Base-by-base conservation (phyloP, 1,140 invertebrate species). In the Octopus sinensis region DNA sequence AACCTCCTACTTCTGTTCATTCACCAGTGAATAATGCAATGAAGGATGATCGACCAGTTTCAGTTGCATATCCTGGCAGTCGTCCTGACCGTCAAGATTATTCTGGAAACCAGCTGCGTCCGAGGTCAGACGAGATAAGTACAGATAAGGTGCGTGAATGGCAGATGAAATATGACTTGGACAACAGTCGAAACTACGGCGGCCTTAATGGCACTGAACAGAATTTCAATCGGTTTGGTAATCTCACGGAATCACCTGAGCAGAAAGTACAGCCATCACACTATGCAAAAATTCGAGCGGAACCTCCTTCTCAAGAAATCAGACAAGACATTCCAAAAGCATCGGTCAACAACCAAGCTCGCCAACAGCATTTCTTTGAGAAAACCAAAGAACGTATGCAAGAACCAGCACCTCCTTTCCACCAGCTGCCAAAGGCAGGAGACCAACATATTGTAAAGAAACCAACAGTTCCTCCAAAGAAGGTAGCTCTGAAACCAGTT, bases 341-440 rank as follows among this genome's bases (percentile, higher is more conserved):
- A 62, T 82, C 81, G 10, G 83, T 85, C 9, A 85, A 84, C 62
- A 88, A 86, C 80, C 85, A 88, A 53, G 78, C 85, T 23, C 81
- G 84, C 53, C 88, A 88, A 80, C 87, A 84, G 17, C 86, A 88
- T 77, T 88, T 89, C 75, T 90, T 89, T 83, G 87, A 89, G 82
- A 89, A 90, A 83, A 88, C 88, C 53, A 77, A 82, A 13, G 85
- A 86, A 71, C 78, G 85, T 71, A 83, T 84, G 75, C 85, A 86
- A 68, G 87, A 87, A 54, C 82, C 85, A 6, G 81, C 81, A 1
- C 85, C 87, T 53, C 85, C 88, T 76, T 88, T 86, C 84, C 85
- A 89, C 62, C 89, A 89, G 79, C 71, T 87, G 10, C 84, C 81
- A 54, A 73, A 84, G 43, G 83, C 83, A 30, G 79, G 62, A 6